Evolutionary conservation across 2,888 invertebrate species (phyloP), one percentile per base, ranked within the genome.

Genomic region (Heteromurus nitidus): DNA sequence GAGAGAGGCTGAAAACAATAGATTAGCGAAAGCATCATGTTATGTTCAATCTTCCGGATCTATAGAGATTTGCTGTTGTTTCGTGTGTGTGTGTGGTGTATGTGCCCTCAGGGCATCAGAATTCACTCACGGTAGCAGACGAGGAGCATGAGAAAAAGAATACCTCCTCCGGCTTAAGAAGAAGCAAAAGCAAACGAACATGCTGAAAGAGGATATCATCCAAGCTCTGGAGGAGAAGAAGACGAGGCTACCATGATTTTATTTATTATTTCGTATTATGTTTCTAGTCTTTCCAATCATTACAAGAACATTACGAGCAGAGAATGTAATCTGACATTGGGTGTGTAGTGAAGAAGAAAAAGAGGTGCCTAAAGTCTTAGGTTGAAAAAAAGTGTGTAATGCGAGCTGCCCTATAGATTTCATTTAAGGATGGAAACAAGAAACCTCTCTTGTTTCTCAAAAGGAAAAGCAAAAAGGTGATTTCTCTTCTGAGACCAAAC

Each of bases 201-300:
- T n/a, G n/a, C n/a, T n/a, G n/a, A n/a, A n/a, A n/a, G n/a, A n/a
- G n/a, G n/a, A n/a, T n/a, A n/a, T n/a, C n/a, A n/a, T n/a, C n/a
- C n/a, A n/a, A n/a, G n/a, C n/a, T n/a, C n/a, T n/a, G n/a, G n/a
- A n/a, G n/a, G n/a, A n/a, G n/a, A n/a, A n/a, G n/a, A n/a, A n/a
- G n/a, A n/a, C n/a, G n/a, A n/a, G n/a, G n/a, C n/a, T n/a, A n/a
- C n/a, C n/a, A n/a, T n/a, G n/a, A n/a, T n/a, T n/a, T n/a, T n/a
- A n/a, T n/a, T n/a, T 47, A 47, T 47, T 47, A 47, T 47, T 47
- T 24, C 20, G 62, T 31, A 18, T 62, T 62, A 20, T 16, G 20
- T 62, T 58, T 62, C 62, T 31, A 31, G 22, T 26, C 5, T 55
- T 55, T 55, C 24, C 24, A 55, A 55, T 55, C 26, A 55, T 11